Base-by-base conservation (phyloP, 1,140 invertebrate species). In the Euglossa dilemma region DNA sequence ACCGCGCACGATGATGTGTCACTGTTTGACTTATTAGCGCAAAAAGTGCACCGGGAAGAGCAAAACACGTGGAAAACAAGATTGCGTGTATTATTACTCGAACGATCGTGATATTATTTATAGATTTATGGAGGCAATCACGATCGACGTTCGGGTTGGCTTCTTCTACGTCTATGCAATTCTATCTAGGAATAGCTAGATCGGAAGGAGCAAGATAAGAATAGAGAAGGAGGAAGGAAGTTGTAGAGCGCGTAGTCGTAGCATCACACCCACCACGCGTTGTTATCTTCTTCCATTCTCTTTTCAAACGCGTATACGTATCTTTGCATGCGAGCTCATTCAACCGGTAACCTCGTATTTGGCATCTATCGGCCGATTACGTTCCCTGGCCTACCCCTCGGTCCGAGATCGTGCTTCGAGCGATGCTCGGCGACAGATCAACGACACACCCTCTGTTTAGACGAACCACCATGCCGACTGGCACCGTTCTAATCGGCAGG, bases 1-100 rank as follows among this genome's bases (percentile, higher is more conserved):
- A 63, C 70, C 79, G 28, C 69, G 73, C 70, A 75, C 79, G 75
- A 76, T 79, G 71, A 67, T 83, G 67, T 86, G 84, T 85, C 86
- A 83, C 80, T 83, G 85, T 76, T 81, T 91, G 85, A 85, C 75
- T 90, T 90, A 90, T 89, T 90, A 86, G 71, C 66, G 80, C 67
- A 84, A 90, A 91, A 92, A 86, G 79, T 85, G 54, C 74, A 81
- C 73, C 78, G 66, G 73, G 43, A 64, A 78, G 78, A 80, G 23
- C 11, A 11, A 25, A 64, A 63, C 76, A 63, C 14, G 16, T 59
- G n/a, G 14, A 69, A 25, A 47, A 36, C 25, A 50, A 59, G 36
- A 50, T 57, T 61, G 61, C 61, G 50, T 52, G 25, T 2, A n/a
- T 7, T 16, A 18, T 43, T 50, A 52, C 8, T 47, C 9, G 14